Percentiles rank a stretch among this genome's conserved stretches.
Evolutionary conservation across 1,140 invertebrate genomes (phyloP).

Genomic region (Bradysia coprophila): DNA sequence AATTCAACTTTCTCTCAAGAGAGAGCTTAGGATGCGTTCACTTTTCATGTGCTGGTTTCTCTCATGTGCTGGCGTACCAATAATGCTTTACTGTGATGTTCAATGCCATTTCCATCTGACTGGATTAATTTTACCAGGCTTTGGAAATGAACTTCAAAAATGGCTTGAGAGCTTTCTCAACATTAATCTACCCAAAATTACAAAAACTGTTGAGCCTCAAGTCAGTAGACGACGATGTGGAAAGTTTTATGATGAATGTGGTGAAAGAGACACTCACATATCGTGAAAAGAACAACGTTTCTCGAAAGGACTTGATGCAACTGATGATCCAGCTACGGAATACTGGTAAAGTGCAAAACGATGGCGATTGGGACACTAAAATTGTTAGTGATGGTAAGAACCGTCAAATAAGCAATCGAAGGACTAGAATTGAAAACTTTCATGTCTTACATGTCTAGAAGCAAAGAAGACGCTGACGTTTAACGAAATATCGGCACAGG

Average conservation of each 20-base stretch:
- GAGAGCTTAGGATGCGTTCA: background rate
- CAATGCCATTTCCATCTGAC: background rate
- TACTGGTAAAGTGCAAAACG: constrained; percentile 21
- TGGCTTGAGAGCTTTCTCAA: background rate
- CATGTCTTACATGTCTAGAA: background rate
- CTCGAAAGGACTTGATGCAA: constrained; percentile 37
- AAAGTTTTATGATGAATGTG: constrained; percentile 30
- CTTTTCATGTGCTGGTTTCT: background rate
- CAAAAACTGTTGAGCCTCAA: constrained; percentile 12
- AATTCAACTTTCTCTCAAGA: too few relatives aligned
- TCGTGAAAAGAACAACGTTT: constrained; percentile 24
- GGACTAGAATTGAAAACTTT: background rate
- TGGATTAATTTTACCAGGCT: background rate
- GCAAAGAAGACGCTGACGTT: constrained; percentile 3
- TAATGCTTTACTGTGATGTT: background rate
- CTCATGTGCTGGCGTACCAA: background rate
- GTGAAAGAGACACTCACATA: constrained; percentile 32
- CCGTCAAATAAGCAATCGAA: background rate
- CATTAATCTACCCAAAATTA: background rate
- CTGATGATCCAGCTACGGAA: constrained; percentile 34
- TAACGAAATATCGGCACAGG: constrained; percentile 7
- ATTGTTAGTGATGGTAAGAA: constrained; percentile 3
- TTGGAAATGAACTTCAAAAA: background rate
- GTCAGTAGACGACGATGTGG: constrained; percentile 19
- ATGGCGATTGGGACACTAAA: constrained; percentile 18